Base-by-base conservation (phyloP, 2,888 invertebrate genomes). In the Napeogenes inachia region DNA sequence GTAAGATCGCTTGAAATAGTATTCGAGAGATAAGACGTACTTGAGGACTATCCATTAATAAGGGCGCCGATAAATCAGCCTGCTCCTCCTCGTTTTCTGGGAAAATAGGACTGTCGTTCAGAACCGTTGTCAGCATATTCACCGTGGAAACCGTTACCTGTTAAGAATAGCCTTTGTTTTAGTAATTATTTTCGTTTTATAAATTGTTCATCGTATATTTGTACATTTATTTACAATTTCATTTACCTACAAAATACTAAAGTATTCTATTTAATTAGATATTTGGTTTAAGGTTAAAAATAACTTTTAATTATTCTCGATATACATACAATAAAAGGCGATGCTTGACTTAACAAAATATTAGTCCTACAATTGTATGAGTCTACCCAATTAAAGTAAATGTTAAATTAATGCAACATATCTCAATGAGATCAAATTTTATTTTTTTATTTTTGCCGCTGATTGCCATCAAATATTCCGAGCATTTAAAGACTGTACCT, bases 91-190 rank as follows among this genome's bases (percentile, higher is more conserved):
- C 94, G 74, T 94, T 94, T 77, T 95, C 94, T n/a, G 96, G 96
- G 76, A 96, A 95, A 64, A 96, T 94, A 47, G 96, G 96, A 68
- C 95, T 95, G 85, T 96, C 96, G 85, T 96, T 96, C 68, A 96
- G 91, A 12, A 96, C 95, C 46, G 95, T 96, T 53, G 96, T 96
- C 70, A 97, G 92, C 94, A 97, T 95, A 84, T 97, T 97, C 79
- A 97, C 96, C 57, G 97, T 96, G 58, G 97, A 96, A 59, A 97
- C 96, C 55, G 97, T 97, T 75, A 97, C 91, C 91, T 91, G 73
- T 56, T 78, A 70, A 56, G 53, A 13, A 55, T 6, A 21, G 4
- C 55, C 33, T 13, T 13, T 30, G 12, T 10, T 57, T 33, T 54
- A 59, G 21, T 21, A 21, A 21, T 45, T 45, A 53, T 35, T 35